These are phyloP conservation scores for Heteromurus nitidus DNA, from an alignment of 2,888 invertebrate species.

Conservation along the genomic window DNA sequence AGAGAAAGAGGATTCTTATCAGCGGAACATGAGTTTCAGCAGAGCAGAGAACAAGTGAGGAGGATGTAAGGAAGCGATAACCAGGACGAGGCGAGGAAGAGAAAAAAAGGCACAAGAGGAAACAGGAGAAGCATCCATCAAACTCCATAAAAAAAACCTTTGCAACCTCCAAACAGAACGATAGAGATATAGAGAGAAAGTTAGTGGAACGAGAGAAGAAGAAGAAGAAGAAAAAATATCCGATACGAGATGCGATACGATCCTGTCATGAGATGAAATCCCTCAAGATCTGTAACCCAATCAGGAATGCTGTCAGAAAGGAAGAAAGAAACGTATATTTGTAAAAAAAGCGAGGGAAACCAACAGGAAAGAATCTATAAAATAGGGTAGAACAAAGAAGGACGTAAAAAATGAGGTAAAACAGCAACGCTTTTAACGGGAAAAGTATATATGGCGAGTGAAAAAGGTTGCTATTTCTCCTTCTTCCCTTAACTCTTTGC, in stretches of 20 bases:
- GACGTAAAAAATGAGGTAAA: slow-evolving; percentile 17
- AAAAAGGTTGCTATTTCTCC: too few relatives aligned
- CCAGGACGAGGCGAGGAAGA: background rate
- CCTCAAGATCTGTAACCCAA: slow-evolving; percentile 53
- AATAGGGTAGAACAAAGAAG: slow-evolving; percentile 32
- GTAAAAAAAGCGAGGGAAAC: background rate
- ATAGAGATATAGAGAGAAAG: too few relatives aligned
- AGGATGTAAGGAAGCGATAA: background rate
- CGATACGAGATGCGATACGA: slow-evolving; percentile 34
- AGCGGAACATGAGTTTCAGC: slow-evolving; percentile 23
- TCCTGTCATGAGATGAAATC: slow-evolving; percentile 52
- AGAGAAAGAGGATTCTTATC: slow-evolving; percentile 31
- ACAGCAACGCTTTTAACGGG: slow-evolving; percentile 9
- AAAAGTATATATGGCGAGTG: too few relatives aligned
- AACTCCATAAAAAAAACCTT: slow-evolving; percentile 39
- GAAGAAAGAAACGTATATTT: background rate
- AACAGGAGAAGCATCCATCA: slow-evolving; percentile 22
- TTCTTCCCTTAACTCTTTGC: background rate
- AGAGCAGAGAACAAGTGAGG: background rate
- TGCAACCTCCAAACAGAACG: too few relatives aligned
- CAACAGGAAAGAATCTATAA: background rate
- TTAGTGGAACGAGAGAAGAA: background rate
- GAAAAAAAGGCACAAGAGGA: slow-evolving; percentile 9
- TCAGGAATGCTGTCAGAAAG: slow-evolving; percentile 49
- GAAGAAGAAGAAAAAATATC: slow-evolving; percentile 21